These are phyloP conservation scores for Bilobella aurantiaca DNA, from an alignment of 1,140 invertebrate genomes.

Conservation along the genomic window DNA sequence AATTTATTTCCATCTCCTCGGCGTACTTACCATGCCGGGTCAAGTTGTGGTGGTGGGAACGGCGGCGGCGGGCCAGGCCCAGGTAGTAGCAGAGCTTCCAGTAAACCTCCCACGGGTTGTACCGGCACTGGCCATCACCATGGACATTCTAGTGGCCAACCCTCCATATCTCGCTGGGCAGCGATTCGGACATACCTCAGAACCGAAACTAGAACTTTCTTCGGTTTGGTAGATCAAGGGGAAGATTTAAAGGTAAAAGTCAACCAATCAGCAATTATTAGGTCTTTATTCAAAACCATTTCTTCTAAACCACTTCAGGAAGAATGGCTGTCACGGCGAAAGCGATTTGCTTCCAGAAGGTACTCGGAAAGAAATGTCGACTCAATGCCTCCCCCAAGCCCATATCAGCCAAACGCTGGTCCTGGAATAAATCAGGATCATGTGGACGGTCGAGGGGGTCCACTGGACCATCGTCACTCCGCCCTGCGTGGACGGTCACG, in stretches of 20 bases:
- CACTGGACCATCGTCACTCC: conserved; percentile 16
- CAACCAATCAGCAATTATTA: too few relatives aligned
- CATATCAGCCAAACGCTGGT: conserved; percentile 20
- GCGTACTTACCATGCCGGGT: conserved; percentile 19
- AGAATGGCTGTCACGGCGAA: conserved; percentile 33
- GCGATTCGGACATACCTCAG: conserved; percentile 23
- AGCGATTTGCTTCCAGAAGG: conserved; percentile 29
- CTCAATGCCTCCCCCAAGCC: conserved; percentile 34
- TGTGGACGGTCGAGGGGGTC: conserved; percentile 16
- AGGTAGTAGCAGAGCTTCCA: conserved; percentile 11
- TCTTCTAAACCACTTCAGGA: too few relatives aligned
- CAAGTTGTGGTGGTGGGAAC: conserved; percentile 7
- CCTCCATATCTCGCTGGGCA: conserved; percentile 26
- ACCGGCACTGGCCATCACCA: not conserved
- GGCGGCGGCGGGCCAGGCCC: conserved; percentile 10
- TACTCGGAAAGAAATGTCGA: conserved; percentile 34
- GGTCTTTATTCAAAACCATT: too few relatives aligned
- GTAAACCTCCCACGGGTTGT: not conserved
- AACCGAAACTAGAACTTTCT: conserved; percentile 30
- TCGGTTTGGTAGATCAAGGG: conserved; percentile 25
- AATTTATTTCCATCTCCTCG: conserved; percentile 18
- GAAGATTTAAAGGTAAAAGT: conserved; percentile 21
- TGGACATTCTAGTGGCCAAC: conserved; percentile 1
- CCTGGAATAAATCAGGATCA: conserved; percentile 18
- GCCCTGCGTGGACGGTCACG: conserved; percentile 7